phyloP scores from a whole-genome alignment of 1,140 invertebrate species.

The Lasioglossum baleicum region DNA sequence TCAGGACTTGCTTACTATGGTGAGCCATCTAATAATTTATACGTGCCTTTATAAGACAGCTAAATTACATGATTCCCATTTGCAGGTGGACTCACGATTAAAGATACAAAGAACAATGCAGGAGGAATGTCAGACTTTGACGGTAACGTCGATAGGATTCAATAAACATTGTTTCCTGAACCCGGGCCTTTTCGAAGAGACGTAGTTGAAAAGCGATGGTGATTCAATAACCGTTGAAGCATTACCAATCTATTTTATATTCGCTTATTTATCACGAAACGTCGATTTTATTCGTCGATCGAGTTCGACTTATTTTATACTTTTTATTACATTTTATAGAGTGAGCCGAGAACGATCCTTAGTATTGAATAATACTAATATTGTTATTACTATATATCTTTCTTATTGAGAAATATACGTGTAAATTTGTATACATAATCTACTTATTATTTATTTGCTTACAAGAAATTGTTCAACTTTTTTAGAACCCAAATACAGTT shows the following conservation, averaged over 20 bases:
- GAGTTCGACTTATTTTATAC: background rate
- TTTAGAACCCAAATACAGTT: background rate
- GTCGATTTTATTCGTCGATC: background rate
- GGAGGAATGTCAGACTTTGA: constrained; percentile 80
- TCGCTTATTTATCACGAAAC: background rate
- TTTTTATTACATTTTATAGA: constrained; percentile 21
- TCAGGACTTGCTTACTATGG: constrained; percentile 84
- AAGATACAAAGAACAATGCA: constrained; percentile 59
- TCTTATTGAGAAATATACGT: constrained; percentile 36
- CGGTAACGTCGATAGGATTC: constrained; percentile 81
- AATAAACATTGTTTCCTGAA: constrained; percentile 83
- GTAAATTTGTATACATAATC: background rate
- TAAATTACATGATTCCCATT: constrained; percentile 13
- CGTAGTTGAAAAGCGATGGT: background rate
- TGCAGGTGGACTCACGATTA: constrained; percentile 76
- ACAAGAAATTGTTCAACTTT: background rate
- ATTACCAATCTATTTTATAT: constrained; percentile 4
- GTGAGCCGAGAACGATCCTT: too few species aligned
- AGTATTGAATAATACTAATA: too few species aligned
- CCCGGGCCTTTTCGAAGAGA: constrained; percentile 80
- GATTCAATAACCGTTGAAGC: background rate
- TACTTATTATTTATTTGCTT: background rate
- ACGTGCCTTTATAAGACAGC: constrained; percentile 9
- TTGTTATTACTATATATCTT: too few species aligned
- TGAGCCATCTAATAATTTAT: constrained; percentile 59